Percentiles rank a stretch among this genome's conserved stretches.
phyloP scores from a whole-genome alignment of 2,797 vertebrate species.

The Myotis pilosus region DNA sequence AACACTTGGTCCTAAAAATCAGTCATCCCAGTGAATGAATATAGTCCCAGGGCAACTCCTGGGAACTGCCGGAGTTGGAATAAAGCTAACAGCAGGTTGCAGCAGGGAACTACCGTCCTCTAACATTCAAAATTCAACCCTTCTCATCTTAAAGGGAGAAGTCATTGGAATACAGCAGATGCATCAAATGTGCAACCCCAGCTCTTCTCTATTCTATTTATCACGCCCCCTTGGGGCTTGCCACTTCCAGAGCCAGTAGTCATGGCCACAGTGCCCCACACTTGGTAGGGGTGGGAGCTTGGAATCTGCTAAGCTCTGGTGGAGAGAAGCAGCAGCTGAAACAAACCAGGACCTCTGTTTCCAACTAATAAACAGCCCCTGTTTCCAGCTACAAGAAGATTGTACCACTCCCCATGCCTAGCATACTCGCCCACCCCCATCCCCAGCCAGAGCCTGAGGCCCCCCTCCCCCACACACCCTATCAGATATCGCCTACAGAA shows the following conservation, averaged over 20 bases:
- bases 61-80: not conserved
- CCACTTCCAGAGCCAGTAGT: not conserved
- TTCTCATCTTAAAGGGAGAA: not conserved
- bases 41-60: not conserved
- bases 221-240: not conserved
- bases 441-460: not conserved
- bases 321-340: not conserved
- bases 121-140: not conserved
- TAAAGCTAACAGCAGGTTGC: too few relatives aligned
- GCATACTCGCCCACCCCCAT: not conserved
- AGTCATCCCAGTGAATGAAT: not conserved
- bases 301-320: not conserved
- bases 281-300: not conserved
- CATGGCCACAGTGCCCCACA: not conserved
- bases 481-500: not conserved
- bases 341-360: not conserved
- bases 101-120: too few relatives aligned
- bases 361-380: not conserved
- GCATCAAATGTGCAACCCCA: not conserved
- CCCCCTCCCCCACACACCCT: not conserved
- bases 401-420: not conserved
- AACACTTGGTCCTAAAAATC: not conserved
- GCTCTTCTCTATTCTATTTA: not conserved
- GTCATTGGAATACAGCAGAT: not conserved
- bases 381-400: fast-evolving